These are phyloP conservation scores for Cricetomys ansorgei DNA, from an alignment of 2,113 vertebrate species.

Conservation along the genomic window DNA sequence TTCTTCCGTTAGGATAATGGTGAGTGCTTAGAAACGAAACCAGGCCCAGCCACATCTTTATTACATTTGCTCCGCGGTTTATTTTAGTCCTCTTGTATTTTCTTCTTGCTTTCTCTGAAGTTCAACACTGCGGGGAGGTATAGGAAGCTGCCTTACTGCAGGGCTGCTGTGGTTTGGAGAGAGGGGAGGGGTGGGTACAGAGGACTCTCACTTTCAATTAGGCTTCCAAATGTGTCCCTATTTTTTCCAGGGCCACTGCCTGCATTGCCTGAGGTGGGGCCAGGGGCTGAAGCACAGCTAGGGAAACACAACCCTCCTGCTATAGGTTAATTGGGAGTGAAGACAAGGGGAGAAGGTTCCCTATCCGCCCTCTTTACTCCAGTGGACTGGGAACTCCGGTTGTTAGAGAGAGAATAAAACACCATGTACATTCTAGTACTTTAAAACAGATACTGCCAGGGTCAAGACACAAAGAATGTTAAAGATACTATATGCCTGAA, in stretches of 20 bases:
- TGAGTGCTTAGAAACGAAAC: slow-evolving; percentile 1
- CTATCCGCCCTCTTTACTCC: background rate
- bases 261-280: slow-evolving; percentile 25
- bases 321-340: slow-evolving; percentile 50
- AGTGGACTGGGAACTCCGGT: background rate
- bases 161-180: background rate
- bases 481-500: background rate
- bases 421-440: background rate
- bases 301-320: slow-evolving; percentile 19
- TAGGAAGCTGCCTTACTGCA: background rate
- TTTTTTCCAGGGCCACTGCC: background rate
- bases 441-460: background rate
- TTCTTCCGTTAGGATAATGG: background rate
- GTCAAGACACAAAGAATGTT: background rate
- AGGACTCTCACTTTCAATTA: slow-evolving; percentile 49
- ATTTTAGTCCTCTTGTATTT: background rate
- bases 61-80: background rate
- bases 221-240: background rate
- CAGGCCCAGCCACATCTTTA: slow-evolving; percentile 26
- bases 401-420: background rate
- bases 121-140: background rate
- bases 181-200: background rate
- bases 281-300: slow-evolving; percentile 19
- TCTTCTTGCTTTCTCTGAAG: slow-evolving; percentile 50
- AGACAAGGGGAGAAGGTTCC: background rate